Base-by-base conservation (phyloP, 2,888 invertebrate genomes). In the Camponotus fellah region DNA sequence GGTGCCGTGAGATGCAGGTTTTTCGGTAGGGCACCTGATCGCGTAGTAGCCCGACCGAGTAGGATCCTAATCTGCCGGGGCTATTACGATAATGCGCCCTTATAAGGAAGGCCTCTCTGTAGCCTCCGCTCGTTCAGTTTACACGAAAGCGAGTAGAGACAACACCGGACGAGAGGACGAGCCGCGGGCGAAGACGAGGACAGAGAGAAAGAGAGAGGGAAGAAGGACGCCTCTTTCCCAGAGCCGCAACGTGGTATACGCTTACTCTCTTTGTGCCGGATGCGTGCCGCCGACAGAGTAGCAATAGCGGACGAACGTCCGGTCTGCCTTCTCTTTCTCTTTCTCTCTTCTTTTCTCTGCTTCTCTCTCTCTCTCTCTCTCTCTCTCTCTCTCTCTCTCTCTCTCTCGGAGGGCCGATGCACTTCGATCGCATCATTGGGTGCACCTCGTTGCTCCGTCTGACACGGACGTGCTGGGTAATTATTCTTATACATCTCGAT, bases 291-390 rank as follows among this genome's bases (percentile, higher is more conserved):
- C 90, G 88, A 89, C 89, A 89, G 91, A 92, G 92, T 87, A 91
- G 92, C 92, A 90, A 93, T 93, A 93, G 93, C 93, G 93, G 92
- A 93, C 92, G 92, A 92, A 92, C 93, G 92, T 93, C 93, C 93
- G 93, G 93, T 93, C 92, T 91, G 84, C 83, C 86, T 87, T 88
- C 89, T 82, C 86, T 60, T 49, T 77, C 34, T 53, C 68, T 68
- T 64, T 66, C 60, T 43, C 65, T 56, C 58, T 64, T 65, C 46
- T 69, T 58, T n/a, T 46, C 74, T 66, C 79, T 49, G 62, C 46
- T 37, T 65, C 53, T 49, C 17, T 81, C 68, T 75, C 62, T 68
- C 69, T 79, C 46, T 3, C 3, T 40, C 43, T 66, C 46, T 53
- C 37, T 82, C 58, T 76, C 56, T 65, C 66, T 79, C 58, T 60